Base-by-base conservation (phyloP, 2,113 vertebrate species). In the Holacanthus passer region DNA sequence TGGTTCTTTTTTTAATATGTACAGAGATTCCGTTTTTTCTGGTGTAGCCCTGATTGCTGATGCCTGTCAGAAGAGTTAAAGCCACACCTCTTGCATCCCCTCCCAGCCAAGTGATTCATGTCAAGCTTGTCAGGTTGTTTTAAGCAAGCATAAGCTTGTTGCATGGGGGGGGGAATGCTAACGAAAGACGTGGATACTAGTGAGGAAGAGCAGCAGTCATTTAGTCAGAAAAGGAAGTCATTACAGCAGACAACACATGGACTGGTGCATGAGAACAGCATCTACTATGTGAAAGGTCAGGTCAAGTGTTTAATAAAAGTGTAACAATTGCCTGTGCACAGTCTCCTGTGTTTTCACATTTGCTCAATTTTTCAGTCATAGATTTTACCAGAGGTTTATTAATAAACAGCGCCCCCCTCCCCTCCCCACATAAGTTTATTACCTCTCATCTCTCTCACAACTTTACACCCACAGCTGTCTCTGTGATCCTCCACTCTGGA, bases 251-350 rank as follows among this genome's bases (percentile, higher is more conserved):
- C 52, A 52, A 20, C n/a, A 50, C 43, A 37, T 2, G 11, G 37
- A 37, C 71, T 27, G 16, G 64, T 31, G 29, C 48, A 73, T 64
- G 56, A 37, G 81, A 83, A 87, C 24, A 76, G 69, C 43, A 47
- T 86, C 43, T 58, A 77, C 85, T 86, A 87, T 87, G 56, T 87
- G 82, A 88, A 82, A 80, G 63, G 62, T 84, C 77, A 58, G 62
- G 67, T 84, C 78, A 68, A 70, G 77, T 35, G 65, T 73, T 70
- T 45, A 48, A 70, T 59, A 22, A 37, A 69, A 83, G 65, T 69
- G 27, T 63, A 77, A 83, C 70, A 79, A 81, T 56, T 47, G 70
- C 19, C 2, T 48, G 50, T 62, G 32, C 20, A 11, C 32, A 31
- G 48, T 43, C 48, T 76, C 4, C 6, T 4, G 17, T 79, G 37